phyloP scores from a whole-genome alignment of 2,888 invertebrate species.

The Sialis fuliginosa region DNA sequence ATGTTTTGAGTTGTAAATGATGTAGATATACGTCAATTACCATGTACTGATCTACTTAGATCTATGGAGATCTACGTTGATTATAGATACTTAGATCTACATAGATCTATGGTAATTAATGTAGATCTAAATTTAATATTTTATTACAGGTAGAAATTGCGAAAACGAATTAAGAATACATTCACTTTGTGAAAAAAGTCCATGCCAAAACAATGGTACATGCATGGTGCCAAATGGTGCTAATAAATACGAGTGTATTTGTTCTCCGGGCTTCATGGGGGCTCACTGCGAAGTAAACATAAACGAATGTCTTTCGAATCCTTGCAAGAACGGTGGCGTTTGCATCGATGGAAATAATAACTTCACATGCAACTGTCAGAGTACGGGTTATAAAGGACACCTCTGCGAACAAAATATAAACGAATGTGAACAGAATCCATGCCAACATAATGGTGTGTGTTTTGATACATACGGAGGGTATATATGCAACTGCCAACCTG shows the following conservation, averaged over 20 bases:
- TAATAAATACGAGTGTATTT: constrained; percentile 24
- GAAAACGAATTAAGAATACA: constrained; percentile 53
- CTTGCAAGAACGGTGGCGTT: constrained; percentile 53
- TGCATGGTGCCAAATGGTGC: constrained; percentile 28
- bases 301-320: constrained; percentile 55
- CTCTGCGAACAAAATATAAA: constrained; percentile 64
- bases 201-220: constrained; percentile 64
- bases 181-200: constrained; percentile 52
- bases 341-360: constrained; percentile 58
- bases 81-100: no score
- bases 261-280: constrained; percentile 42
- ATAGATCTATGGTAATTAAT: no score
- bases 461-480: constrained; percentile 70
- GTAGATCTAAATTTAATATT: no score
- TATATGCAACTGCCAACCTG: constrained; percentile 57
- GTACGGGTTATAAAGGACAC: constrained; percentile 55
- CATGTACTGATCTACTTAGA: no score
- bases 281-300: constrained; percentile 51
- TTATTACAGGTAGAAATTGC: constrained; percentile 26
- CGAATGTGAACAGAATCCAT: constrained; percentile 56
- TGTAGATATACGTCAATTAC: no score
- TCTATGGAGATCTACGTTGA: no score
- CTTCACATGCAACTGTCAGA: constrained; percentile 60
- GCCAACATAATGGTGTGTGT: constrained; percentile 56
- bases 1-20: no score